Base-by-base conservation (phyloP, 2,888 invertebrate species). In the Esperia sulphurella region DNA sequence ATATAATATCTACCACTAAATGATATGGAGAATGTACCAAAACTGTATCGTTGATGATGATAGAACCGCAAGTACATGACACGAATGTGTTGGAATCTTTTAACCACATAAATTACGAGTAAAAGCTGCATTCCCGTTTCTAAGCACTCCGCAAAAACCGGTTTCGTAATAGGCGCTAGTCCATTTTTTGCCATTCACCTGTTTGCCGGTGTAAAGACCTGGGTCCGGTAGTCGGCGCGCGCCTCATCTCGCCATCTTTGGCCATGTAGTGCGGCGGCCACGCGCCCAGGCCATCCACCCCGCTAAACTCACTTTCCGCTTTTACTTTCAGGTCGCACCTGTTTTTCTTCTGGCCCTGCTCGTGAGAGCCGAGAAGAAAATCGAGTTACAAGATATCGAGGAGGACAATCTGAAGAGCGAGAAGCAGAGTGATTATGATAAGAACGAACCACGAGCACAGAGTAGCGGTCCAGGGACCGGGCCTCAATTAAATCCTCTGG, bases 371-470 rank as follows among this genome's bases (percentile, higher is more conserved):
- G 92, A 93, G 49, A 91, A 92, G 69, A 94, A 93, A 76, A 90
- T 94, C 49, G 92, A 93, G 58, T 81, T 95, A 43, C 94, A 95
- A 71, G 95, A 95, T 75, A 94, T 95, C 55, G 95, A 95, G 69
- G 90, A 92, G 33, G 95, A 95, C 63, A 94, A 93, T 64, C 74
- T 93, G 46, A 91, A 91, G 45, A 91, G 90, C 58, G 93, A 93
- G 73, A 85, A 87, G 55, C 83, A 84, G 58, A 78, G 75, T 48
- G 64, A 82, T 1, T 50, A 61, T 8, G 79, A 77, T 0, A 77
- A 78, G 51, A 52, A 72, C 0, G 78, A 77, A 35, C 61, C 65
- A 1, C 64, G 63, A 12, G 56, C 71, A 7, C 70, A 75, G 50
- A 56, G 54, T 8, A 49, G 54, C 13, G 21, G 21, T 5, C 21